These are phyloP conservation scores for Achroia grisella DNA, from an alignment of 1,140 invertebrate genomes.

Conservation along the genomic window DNA sequence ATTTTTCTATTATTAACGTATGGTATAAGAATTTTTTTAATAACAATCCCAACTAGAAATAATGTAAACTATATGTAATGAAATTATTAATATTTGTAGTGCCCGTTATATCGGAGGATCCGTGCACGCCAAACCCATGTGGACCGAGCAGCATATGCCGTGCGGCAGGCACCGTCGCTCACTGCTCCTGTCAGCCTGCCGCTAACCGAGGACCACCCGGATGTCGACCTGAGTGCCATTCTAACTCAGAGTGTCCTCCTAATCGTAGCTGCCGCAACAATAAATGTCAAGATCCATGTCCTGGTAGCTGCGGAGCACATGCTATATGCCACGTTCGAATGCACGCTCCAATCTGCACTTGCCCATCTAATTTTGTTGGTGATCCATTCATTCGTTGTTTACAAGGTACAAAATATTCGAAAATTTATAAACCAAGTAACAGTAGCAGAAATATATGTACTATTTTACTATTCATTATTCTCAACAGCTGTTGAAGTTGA, in stretches of 20 bases:
- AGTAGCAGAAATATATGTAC: not conserved
- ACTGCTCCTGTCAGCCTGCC: constrained; percentile 79
- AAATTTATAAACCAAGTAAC: constrained; percentile 4
- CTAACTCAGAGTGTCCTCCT: constrained; percentile 79
- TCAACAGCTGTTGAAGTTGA: constrained; percentile 70
- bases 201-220: constrained; percentile 77
- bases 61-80: too few relatives aligned
- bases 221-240: constrained; percentile 82
- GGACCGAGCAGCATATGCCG: constrained; percentile 82
- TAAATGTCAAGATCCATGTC: constrained; percentile 84
- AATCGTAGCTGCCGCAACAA: constrained; percentile 79
- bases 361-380: constrained; percentile 78
- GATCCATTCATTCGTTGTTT: constrained; percentile 81
- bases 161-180: constrained; percentile 76
- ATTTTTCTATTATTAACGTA: too few relatives aligned
- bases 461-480: constrained; percentile 34
- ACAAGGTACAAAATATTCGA: constrained; percentile 70
- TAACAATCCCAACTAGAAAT: too few relatives aligned
- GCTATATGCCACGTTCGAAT: constrained; percentile 81
- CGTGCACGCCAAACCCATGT: constrained; percentile 84
- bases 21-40: too few relatives aligned
- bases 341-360: constrained; percentile 83
- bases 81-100: constrained; percentile 27
- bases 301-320: constrained; percentile 81
- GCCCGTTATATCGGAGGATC: constrained; percentile 72